Percentiles rank a stretch among this genome's conserved stretches.
Evolutionary conservation across 2,113 vertebrate species (phyloP).

Genomic region (Rafetus swinhoei): DNA sequence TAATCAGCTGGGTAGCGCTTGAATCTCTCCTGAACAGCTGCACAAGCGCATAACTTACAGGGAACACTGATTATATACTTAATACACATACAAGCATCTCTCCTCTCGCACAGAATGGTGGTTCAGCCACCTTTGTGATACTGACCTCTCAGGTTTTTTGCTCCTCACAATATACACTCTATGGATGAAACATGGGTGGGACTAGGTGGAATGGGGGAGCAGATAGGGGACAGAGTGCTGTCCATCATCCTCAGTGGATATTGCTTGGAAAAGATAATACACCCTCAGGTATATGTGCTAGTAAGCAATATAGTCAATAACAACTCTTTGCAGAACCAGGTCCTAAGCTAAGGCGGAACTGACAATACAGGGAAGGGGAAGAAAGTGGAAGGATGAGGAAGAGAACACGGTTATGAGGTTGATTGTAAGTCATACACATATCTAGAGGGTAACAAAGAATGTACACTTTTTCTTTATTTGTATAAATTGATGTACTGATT

Average conservation of each 20-base stretch:
- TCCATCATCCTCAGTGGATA: background rate
- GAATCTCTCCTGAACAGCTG: no score
- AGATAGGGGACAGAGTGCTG: background rate
- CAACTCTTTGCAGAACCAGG: background rate
- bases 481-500: background rate
- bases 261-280: background rate
- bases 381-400: background rate
- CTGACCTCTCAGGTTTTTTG: background rate
- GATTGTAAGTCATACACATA: background rate
- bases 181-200: background rate
- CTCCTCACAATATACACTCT: background rate
- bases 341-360: background rate
- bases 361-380: background rate
- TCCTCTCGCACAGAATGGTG: background rate
- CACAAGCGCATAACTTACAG: no score
- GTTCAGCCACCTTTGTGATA: background rate
- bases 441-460: background rate
- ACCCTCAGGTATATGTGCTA: background rate
- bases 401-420: background rate
- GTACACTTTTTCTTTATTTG: background rate
- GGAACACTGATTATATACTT: background rate
- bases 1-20: no score
- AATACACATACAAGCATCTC: background rate
- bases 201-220: background rate
- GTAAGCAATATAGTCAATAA: background rate